phyloP scores from a whole-genome alignment of 2,113 vertebrate species.

The Pollimyrus isidori region DNA sequence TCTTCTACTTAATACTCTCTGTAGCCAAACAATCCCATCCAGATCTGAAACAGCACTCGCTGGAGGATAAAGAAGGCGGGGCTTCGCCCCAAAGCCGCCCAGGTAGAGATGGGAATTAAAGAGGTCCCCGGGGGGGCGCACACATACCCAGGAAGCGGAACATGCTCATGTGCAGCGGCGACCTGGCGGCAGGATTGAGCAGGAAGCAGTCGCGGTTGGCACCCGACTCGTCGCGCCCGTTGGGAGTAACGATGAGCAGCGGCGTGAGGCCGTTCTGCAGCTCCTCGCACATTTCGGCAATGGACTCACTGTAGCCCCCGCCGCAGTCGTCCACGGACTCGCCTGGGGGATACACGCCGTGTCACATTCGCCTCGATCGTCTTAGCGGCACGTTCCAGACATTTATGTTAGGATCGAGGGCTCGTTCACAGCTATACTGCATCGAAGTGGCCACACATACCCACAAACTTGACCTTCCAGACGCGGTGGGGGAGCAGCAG shows the following conservation, averaged over 20 bases:
- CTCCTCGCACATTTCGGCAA: slow-evolving; percentile 97
- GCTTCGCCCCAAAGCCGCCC: neutral
- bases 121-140: neutral
- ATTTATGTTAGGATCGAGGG: neutral
- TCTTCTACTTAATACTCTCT: neutral
- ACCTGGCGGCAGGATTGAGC: slow-evolving; percentile 84
- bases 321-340: slow-evolving; percentile 98
- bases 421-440: neutral
- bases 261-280: slow-evolving; percentile 95
- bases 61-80: neutral
- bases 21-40: neutral
- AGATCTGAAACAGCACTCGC: neutral
- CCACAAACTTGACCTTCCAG: slow-evolving; percentile 99
- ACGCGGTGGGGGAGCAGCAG: slow-evolving; percentile 92
- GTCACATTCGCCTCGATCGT: neutral
- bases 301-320: slow-evolving; percentile 96
- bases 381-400: neutral
- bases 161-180: slow-evolving; percentile 90
- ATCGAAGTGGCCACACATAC: slow-evolving; percentile 49
- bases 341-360: slow-evolving; percentile 53
- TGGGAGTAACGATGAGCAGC: slow-evolving; percentile 92
- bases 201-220: slow-evolving; percentile 97
- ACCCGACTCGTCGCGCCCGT: slow-evolving; percentile 92
- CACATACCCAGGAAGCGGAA: slow-evolving; percentile 91
- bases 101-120: neutral